Base-by-base conservation (phyloP, 2,888 invertebrate genomes). In the Nomada fucata region DNA sequence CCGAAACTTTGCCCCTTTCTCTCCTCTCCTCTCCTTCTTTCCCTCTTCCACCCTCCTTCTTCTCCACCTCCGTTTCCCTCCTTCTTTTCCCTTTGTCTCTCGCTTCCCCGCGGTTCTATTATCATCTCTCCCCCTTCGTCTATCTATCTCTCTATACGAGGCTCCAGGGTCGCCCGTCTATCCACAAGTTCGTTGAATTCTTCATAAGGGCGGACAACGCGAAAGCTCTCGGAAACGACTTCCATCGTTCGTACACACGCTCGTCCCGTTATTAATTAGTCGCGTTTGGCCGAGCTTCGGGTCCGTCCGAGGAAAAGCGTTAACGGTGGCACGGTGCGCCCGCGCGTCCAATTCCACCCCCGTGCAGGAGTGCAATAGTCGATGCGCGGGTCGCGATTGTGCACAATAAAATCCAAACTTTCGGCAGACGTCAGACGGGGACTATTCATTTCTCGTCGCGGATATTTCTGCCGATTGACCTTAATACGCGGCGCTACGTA, bases 1-100 rank as follows among this genome's bases (percentile, higher is more conserved):
- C 86, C 87, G 81, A 86, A 87, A 87, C 89, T 89, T 89, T 80
- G 67, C 85, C 79, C 67, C 78, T 53, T 76, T 79, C 76, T 70
- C 47, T 59, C 61, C 36, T 55, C 23, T 59, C 44, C 78, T 74
- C 69, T 72, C 52, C 59, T 59, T 55, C 59, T 44, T 67, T 59
- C 57, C 73, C 68, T 59, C 77, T 60, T 75, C 70, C 64, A 73
- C 61, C 76, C 75, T 75, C 83, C 70, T 53, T 79, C 75, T 68
- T 72, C 81, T 52, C 67, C 3, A 23, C 42, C 55, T 23, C 10
- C 29, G 29, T 60, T 67, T 63, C 65, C 36, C 71, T 60, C 64
- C 42, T 20, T 65, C 59, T 11, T 23, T 53, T 36, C 52, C 63
- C 75, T 59, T 67, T 53, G 55, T 55, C 29, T 82, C 83, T 75